Percentiles rank a stretch among this genome's conserved stretches.
phyloP scores from a whole-genome alignment of 1,140 invertebrate species.

The Diachasmimorpha longicaudata region DNA sequence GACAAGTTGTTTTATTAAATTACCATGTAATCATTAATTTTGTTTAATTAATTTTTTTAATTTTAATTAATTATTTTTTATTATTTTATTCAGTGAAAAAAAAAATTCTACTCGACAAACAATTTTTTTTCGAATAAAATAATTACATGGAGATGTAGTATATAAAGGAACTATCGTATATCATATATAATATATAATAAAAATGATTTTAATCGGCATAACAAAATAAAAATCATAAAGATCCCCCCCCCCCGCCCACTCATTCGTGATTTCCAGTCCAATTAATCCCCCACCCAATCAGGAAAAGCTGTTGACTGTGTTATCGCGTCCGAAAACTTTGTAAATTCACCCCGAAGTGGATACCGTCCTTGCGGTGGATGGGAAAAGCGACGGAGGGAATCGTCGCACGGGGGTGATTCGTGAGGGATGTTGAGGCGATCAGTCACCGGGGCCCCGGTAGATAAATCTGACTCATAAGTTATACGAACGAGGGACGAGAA shows the following conservation, averaged over 20 bases:
- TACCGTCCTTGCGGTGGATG: not conserved
- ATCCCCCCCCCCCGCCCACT: not conserved
- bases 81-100: too few species aligned
- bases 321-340: not conserved
- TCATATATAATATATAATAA: too few species aligned
- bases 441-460: slow-evolving; percentile 47
- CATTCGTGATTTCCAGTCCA: not conserved
- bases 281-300: not conserved
- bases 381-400: not conserved
- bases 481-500: slow-evolving; percentile 27
- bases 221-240: too few species aligned
- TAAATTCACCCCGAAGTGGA: slow-evolving; percentile 1
- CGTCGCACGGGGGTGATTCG: not conserved
- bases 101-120: too few species aligned
- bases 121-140: too few species aligned
- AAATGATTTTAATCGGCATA: too few species aligned
- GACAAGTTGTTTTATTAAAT: too few species aligned
- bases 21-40: too few species aligned
- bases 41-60: too few species aligned
- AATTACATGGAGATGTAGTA: too few species aligned
- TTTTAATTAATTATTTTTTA: too few species aligned
- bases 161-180: too few species aligned
- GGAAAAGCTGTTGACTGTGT: not conserved
- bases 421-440: slow-evolving; percentile 40
- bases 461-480: slow-evolving; percentile 62